Evolutionary conservation across 2,113 vertebrate species (phyloP).

Genomic region (Paratilapia polleni): DNA sequence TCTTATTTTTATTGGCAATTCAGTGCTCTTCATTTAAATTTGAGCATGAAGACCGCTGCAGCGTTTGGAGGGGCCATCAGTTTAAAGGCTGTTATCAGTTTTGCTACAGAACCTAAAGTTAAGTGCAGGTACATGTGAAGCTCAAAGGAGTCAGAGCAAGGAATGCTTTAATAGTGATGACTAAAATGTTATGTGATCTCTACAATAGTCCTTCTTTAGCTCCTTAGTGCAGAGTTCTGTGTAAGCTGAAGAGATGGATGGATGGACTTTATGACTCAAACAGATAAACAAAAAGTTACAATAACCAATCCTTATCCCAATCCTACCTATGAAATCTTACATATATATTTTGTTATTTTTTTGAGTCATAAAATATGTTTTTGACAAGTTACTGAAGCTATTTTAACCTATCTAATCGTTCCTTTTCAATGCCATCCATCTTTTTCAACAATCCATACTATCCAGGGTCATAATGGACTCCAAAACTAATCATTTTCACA

Average conservation of each 20-base stretch:
- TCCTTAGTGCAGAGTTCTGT: not conserved
- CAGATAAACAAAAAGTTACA: not conserved
- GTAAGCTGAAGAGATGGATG: not conserved
- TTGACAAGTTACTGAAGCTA: not conserved
- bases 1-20: not conserved
- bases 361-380: not conserved
- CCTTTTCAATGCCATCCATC: not conserved
- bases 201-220: not conserved
- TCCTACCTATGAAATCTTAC: no score
- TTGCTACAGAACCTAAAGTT: not conserved
- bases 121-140: not conserved
- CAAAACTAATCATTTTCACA: slow-evolving; percentile 15
- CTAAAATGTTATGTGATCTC: not conserved
- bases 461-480: not conserved
- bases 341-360: not conserved
- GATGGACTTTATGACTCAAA: not conserved
- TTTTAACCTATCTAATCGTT: not conserved
- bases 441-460: not conserved
- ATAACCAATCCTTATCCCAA: not conserved
- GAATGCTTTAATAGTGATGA: not conserved
- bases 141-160: not conserved
- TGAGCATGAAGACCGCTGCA: not conserved
- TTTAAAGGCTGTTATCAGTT: not conserved
- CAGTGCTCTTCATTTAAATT: not conserved
- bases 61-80: not conserved